These are phyloP conservation scores for Ceyx erithaca DNA, from an alignment of 2,797 vertebrate genomes.

Conservation along the genomic window DNA sequence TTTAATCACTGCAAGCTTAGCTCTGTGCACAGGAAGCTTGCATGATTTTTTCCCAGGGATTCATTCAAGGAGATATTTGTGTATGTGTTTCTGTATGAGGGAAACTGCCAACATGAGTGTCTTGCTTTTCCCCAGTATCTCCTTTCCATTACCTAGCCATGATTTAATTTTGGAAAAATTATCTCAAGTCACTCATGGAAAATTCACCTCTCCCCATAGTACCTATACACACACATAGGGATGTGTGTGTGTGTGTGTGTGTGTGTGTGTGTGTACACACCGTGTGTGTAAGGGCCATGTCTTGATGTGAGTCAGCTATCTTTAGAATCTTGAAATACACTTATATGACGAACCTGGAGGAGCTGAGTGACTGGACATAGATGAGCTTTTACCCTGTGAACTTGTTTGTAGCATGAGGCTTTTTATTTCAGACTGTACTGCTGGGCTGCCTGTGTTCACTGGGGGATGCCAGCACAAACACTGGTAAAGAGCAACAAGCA, in stretches of 20 bases:
- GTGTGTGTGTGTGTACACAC: fast-evolving
- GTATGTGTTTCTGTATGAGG: not conserved
- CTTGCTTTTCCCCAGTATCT: not conserved
- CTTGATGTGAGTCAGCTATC: not conserved
- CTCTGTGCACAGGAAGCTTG: not conserved
- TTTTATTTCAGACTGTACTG: not conserved
- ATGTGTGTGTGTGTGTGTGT: too few species aligned
- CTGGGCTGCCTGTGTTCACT: not conserved
- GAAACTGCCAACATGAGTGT: not conserved
- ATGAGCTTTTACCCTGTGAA: not conserved
- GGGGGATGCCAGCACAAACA: not conserved
- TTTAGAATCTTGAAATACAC: not conserved
- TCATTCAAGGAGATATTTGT: not conserved
- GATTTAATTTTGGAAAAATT: not conserved
- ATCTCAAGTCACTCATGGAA: not conserved
- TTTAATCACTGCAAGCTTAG: slow-evolving; percentile 15
- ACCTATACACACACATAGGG: not conserved
- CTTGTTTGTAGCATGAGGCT: not conserved
- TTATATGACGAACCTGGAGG: not conserved
- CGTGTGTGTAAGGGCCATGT: not conserved
- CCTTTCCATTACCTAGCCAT: not conserved
- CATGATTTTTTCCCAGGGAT: not conserved
- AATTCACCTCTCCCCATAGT: not conserved
- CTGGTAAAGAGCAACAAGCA: too few species aligned
- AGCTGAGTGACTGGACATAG: not conserved